phyloP scores from a whole-genome alignment of 2,113 vertebrate genomes.

The Marmota monax region DNA sequence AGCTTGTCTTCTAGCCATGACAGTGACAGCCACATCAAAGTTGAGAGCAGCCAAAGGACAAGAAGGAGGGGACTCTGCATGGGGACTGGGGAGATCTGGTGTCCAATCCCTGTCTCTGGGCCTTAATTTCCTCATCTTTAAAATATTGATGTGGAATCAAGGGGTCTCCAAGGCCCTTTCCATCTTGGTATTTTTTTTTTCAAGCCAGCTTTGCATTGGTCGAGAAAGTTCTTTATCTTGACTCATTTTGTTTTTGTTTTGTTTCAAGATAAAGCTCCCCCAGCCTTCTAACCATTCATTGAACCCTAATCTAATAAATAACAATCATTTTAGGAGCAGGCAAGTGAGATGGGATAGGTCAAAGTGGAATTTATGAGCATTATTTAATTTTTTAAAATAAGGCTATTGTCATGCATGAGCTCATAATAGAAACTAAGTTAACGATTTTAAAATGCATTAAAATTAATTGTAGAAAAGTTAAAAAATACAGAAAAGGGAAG shows the following conservation, averaged over 20 bases:
- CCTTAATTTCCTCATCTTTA: conserved; percentile 12
- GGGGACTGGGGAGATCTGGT: neutral
- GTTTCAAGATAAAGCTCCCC: neutral
- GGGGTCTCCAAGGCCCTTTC: neutral
- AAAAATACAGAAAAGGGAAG: conserved; percentile 40
- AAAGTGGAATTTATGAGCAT: neutral
- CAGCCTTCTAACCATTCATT: neutral
- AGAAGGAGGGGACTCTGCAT: neutral
- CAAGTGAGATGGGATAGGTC: neutral
- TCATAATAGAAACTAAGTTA: conserved; percentile 18
- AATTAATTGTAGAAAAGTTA: conserved; percentile 53
- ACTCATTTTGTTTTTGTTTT: neutral
- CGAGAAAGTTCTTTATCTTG: neutral
- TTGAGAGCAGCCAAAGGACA: neutral
- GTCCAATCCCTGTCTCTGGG: neutral
- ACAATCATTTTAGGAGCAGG: neutral
- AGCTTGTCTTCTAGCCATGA: neutral
- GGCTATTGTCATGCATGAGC: neutral
- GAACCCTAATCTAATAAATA: neutral
- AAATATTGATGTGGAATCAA: neutral
- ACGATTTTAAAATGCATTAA: neutral
- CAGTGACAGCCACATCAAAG: neutral
- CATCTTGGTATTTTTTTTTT: neutral
- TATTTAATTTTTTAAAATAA: conserved; percentile 29
- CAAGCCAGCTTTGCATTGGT: neutral